Percentiles rank a stretch among this genome's conserved stretches.
These are phyloP conservation scores for Mesitornis unicolor DNA, from an alignment of 2,113 vertebrate species.

Conservation along the genomic window DNA sequence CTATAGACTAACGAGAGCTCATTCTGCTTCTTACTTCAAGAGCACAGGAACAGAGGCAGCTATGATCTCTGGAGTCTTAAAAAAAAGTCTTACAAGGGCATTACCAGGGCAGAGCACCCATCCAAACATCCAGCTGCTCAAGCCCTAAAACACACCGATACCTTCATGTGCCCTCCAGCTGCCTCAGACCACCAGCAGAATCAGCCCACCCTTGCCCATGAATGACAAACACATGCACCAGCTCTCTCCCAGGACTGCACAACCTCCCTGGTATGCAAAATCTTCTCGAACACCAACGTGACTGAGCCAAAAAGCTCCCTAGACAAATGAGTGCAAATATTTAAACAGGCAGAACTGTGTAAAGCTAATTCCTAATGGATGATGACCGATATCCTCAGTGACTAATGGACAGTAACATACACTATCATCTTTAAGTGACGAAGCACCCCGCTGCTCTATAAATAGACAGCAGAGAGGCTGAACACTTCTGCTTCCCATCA, in stretches of 20 bases:
- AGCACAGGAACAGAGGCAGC: not conserved
- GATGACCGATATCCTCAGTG: not conserved
- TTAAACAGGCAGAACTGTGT: not conserved
- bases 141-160: fast-evolving
- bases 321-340: not conserved
- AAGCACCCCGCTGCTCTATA: not conserved
- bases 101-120: not conserved
- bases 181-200: not conserved
- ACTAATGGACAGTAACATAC: not conserved
- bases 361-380: not conserved
- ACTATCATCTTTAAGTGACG: not conserved
- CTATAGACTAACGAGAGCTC: not conserved
- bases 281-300: not conserved
- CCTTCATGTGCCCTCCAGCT: not conserved
- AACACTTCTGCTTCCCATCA: not conserved
- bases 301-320: not conserved
- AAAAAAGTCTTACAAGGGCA: not conserved
- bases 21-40: not conserved
- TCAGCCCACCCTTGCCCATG: not conserved
- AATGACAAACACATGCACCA: not conserved
- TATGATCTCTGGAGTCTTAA: not conserved
- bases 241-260: not conserved
- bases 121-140: not conserved
- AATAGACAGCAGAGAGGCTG: not conserved
- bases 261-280: not conserved